Base-by-base conservation (phyloP, 2,797 vertebrate genomes). In the Hybognathus amarus region DNA sequence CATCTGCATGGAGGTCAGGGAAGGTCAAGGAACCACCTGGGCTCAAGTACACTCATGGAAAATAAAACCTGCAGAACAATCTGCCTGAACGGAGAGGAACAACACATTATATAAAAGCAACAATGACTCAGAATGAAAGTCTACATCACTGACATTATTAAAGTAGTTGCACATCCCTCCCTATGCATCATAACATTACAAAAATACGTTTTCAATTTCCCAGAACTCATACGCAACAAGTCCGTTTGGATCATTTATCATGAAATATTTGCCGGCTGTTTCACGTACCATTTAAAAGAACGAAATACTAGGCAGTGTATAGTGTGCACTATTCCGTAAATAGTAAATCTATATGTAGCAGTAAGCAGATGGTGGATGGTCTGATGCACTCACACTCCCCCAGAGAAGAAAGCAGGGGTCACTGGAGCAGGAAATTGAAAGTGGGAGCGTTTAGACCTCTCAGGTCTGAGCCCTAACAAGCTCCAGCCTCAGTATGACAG, bases 401-500 rank as follows among this genome's bases (percentile, higher is more conserved):
- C 80, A 64, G 73, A 74, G 71, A 73, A 79, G 77, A 40, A 73
- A 82, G 52, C 77, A 82, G 69, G 68, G 85, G 79, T 82, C 87
- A 88, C 74, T 87, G 88, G 83, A 87, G 89, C 90, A 91, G 83
- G 89, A 90, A 91, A 90, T 90, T 91, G 86, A 90, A 90, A 88
- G 86, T 40, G 67, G 87, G 79, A 74, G 75, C 83, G 77, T 85
- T 69, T 82, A 67, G 80, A 80, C 80, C 81, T 84, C 83, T 87
- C 71, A 64, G 80, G 73, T 81, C 79, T 86, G 52, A 83, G 79
- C 77, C 75, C 84, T 89, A 89, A 90, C 87, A 86, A 89, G 87
- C 73, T 87, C 85, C 77, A 45, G 42, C 83, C 82, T 78, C 80
- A 73, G 79, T 33, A 69, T 82, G 88, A 88, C 86, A 77, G 79